Base-by-base conservation (phyloP, 2,797 vertebrate genomes). In the Myripristis murdjan region DNA sequence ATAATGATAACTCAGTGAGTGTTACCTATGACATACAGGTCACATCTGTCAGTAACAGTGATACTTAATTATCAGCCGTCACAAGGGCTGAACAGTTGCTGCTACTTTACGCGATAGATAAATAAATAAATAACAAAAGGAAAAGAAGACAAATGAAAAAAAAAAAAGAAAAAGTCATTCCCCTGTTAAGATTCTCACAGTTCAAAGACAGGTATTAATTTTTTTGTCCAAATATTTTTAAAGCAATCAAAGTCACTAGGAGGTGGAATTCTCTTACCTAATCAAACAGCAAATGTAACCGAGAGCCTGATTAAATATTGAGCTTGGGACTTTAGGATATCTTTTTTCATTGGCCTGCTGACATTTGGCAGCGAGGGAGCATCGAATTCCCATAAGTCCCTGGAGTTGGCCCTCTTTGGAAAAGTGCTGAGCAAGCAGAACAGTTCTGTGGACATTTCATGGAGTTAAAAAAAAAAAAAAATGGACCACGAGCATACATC, bases 261-360 rank as follows among this genome's bases (percentile, higher is more conserved):
- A 86, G 87, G 87, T 80, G 57, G 69, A 91, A 84, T 77, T 86
- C 81, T 90, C 85, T 79, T 59, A 85, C 86, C 85, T 91, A 91
- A 92, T 93, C 87, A 94, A 89, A 93, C 86, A 87, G 89, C 82
- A 84, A 88, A 90, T 85, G 87, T 91, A 89, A 92, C 90, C 83
- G 78, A 84, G 89, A 66, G 62, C 88, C 88, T 93, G 90, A 92
- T 94, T 93, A 94, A 94, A 93, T 93, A 94, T 93, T 93, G 93
- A 93, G 89, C 82, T 88, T 85, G 82, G 84, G 82, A 88, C 75
- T 88, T 92, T 90, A 78, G 87, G 70, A 80, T 89, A 88, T 90
- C 83, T 88, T 87, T 92, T 90, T 89, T 88, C 87, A 85, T 75
- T 63, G 85, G 85, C 90, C 89, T 89, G 81, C 85, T 91, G 91